Conservation (phyloP, 1,140 invertebrate species). For the Orius insidiosus region DNA sequence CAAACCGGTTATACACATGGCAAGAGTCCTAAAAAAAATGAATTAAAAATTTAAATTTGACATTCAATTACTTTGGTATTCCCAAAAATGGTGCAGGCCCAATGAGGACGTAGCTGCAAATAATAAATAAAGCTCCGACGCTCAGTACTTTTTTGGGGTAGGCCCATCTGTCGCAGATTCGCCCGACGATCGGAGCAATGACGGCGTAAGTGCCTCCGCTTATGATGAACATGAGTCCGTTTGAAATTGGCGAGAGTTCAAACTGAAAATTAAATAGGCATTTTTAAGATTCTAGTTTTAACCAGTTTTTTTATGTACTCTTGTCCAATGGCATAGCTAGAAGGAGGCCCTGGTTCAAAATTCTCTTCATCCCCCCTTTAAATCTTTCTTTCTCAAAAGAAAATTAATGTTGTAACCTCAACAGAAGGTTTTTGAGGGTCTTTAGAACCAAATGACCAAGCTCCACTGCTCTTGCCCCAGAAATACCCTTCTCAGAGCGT, state of each 20-base stretch:
- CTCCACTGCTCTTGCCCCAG: no score
- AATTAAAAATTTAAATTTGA: neutral
- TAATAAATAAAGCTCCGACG: constrained; percentile 25
- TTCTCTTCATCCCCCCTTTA: no score
- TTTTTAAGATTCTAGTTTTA: no score
- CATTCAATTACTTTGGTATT: constrained; percentile 18
- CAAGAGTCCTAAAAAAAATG: constrained; percentile 23
- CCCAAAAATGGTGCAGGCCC: constrained; percentile 27
- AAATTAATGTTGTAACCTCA: no score
- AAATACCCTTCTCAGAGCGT: no score
- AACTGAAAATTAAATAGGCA: constrained; percentile 27
- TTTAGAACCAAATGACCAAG: no score
- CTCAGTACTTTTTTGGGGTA: constrained; percentile 22
- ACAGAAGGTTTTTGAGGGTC: no score
- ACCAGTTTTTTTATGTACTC: no score
- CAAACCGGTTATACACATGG: constrained; percentile 27
- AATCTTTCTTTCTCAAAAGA: no score
- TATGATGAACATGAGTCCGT: constrained; percentile 35
- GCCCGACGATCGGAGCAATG: constrained; percentile 32
- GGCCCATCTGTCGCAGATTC: constrained; percentile 25
- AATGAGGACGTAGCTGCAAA: constrained; percentile 26
- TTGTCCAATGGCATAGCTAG: no score
- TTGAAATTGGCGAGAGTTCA: constrained; percentile 29
- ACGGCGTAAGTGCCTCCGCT: constrained; percentile 34
- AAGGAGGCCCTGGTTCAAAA: no score